Conservation (phyloP, 2,797 vertebrate species). For the Girardinus metallicus region DNA sequence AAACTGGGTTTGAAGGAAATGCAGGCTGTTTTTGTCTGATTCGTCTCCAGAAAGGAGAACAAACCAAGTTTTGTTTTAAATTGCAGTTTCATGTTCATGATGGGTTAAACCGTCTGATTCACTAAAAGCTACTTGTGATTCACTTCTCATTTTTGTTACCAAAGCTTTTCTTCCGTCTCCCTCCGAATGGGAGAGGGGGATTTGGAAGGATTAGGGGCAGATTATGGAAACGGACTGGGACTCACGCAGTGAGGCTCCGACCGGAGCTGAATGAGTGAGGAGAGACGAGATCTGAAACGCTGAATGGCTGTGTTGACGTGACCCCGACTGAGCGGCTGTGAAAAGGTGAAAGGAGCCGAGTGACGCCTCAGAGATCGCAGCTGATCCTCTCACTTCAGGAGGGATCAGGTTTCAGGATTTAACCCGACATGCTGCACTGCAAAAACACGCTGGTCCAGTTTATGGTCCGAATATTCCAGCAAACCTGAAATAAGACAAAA, state of each 20-base stretch:
- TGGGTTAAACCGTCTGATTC: background rate
- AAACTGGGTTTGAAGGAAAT: background rate
- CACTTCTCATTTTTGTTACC: slow-evolving; percentile 4
- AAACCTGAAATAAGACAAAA: too few relatives aligned
- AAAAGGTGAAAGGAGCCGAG: slow-evolving; percentile 45
- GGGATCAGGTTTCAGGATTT: background rate
- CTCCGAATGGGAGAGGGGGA: slow-evolving; percentile 29
- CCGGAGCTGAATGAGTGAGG: slow-evolving; percentile 48
- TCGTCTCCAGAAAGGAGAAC: background rate
- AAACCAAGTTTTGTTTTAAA: background rate
- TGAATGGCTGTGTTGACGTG: slow-evolving; percentile 47
- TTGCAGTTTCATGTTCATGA: background rate
- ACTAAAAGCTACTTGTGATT: slow-evolving; percentile 12
- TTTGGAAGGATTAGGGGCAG: slow-evolving; percentile 51
- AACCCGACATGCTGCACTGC: background rate
- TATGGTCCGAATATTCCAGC: too few relatives aligned
- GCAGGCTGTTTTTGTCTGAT: background rate
- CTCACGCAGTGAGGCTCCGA: background rate
- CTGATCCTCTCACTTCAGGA: background rate
- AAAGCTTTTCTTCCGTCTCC: background rate
- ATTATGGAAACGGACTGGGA: slow-evolving; percentile 40
- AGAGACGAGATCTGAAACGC: slow-evolving; percentile 22
- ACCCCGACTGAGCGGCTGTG: slow-evolving; percentile 21
- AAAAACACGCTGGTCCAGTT: too few relatives aligned
- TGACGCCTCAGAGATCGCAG: slow-evolving; percentile 19